Evolutionary conservation across 2,888 invertebrate genomes (phyloP).

Genomic region (Sicus ferrugineus): DNA sequence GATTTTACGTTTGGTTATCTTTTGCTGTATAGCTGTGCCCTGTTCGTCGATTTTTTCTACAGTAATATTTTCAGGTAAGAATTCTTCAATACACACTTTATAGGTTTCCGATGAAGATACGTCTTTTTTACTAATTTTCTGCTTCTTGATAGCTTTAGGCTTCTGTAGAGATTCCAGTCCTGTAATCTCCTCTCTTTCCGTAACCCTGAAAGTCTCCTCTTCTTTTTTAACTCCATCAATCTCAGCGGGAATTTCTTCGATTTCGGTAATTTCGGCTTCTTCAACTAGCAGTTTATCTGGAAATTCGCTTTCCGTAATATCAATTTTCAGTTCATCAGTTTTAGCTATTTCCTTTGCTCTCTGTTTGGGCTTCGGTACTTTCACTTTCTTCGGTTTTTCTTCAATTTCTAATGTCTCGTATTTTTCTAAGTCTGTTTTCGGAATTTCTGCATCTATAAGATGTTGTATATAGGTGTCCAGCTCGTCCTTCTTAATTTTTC

Average conservation of each 20-base stretch:
- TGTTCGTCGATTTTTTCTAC: slow-evolving; percentile 35
- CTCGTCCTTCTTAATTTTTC: slow-evolving; percentile 58
- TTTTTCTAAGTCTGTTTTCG: slow-evolving; percentile 63
- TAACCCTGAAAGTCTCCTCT: slow-evolving; percentile 23
- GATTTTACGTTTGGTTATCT: slow-evolving; percentile 64
- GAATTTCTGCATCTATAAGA: slow-evolving; percentile 60
- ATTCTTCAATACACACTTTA: slow-evolving; percentile 40
- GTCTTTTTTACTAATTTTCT: too few relatives aligned
- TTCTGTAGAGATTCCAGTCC: too few relatives aligned
- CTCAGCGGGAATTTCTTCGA: slow-evolving; percentile 55
- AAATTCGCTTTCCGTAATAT: slow-evolving; percentile 42
- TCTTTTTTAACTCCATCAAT: slow-evolving; percentile 36
- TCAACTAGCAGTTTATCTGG: slow-evolving; percentile 40
- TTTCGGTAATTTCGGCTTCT: slow-evolving; percentile 48
- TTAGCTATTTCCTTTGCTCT: slow-evolving; percentile 39
- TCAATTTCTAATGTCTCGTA: slow-evolving; percentile 63
- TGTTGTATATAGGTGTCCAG: slow-evolving; percentile 60
- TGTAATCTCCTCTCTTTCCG: slow-evolving; percentile 45
- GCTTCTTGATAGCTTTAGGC: slow-evolving; percentile 22
- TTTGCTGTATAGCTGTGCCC: slow-evolving; percentile 50
- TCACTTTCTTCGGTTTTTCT: slow-evolving; percentile 54
- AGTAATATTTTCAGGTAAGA: slow-evolving; percentile 51
- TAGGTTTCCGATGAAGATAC: too few relatives aligned
- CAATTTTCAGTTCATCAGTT: slow-evolving; percentile 49
- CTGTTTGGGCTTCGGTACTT: slow-evolving; percentile 48